Percentiles rank a stretch among this genome's conserved stretches.
Conservation (phyloP, 1,140 invertebrate species). For the fruit fly (Drosophila melanogaster) region DNA sequence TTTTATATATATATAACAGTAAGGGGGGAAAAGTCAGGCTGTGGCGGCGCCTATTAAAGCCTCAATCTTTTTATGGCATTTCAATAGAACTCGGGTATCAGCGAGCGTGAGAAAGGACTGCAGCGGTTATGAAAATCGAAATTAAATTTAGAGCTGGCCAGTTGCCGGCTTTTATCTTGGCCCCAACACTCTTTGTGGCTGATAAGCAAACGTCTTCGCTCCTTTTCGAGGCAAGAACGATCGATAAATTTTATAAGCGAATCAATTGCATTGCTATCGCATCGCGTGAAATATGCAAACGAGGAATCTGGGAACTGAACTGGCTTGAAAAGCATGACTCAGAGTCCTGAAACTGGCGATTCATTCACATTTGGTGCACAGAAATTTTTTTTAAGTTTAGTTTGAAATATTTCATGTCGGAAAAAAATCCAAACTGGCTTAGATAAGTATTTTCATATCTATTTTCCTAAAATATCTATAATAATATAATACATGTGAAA, state of each 20-base stretch:
- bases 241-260: slow-evolving; percentile 82
- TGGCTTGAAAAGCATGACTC: slow-evolving; percentile 36
- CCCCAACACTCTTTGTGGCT: slow-evolving; percentile 48
- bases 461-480: too few relatives aligned
- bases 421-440: too few relatives aligned
- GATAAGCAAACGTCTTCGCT: slow-evolving; percentile 46
- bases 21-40: slow-evolving; percentile 29
- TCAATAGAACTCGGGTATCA: slow-evolving; percentile 68
- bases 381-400: neutral
- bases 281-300: slow-evolving; percentile 79
- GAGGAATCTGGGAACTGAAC: slow-evolving; percentile 43
- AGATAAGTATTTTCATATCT: too few relatives aligned
- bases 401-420: neutral
- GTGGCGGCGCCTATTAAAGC: slow-evolving; percentile 79
- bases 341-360: slow-evolving; percentile 26
- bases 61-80: slow-evolving; percentile 80
- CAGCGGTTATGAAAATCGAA: slow-evolving; percentile 69
- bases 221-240: slow-evolving; percentile 55
- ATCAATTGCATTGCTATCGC: slow-evolving; percentile 79
- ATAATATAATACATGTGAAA: too few relatives aligned
- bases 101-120: slow-evolving; percentile 52
- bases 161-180: slow-evolving; percentile 54
- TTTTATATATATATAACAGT: neutral
- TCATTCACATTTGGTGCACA: slow-evolving; percentile 18
- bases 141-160: slow-evolving; percentile 44